Evolutionary conservation across 92 coral and sea anemone genomes (phyloP), one percentile per base, ranked within the genome.

Genomic region (Montipora capitata): DNA sequence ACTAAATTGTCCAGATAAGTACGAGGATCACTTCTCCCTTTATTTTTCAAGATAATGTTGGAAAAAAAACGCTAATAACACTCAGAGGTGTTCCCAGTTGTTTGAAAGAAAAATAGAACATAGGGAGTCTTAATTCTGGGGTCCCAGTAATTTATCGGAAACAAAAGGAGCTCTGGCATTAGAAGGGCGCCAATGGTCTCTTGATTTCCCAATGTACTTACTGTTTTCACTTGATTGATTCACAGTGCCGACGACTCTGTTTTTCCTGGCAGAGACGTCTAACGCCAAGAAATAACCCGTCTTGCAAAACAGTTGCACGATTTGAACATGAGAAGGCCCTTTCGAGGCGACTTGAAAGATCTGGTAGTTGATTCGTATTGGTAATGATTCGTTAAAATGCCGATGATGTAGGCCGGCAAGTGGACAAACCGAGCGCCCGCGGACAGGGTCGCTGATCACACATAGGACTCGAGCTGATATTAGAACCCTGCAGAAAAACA

Each of bases 241-340:
- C 16, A 91, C 84, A 7, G 87, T 89, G 11, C 95, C 95, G 8
- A 59, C 7, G 2, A 93, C 56, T 18, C 76, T 84, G 20, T 85
- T 85, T 74, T 49, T 82, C 69, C 69, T 74, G 75, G 72, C 63
- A 7, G 74, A 69, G 52, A 5, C 82, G 64, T 52, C 76, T 18
- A 83, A 86, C 10, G 77, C 90, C 89, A 93, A 61, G 66, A 93
- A 70, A 81, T 89, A 93, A 8, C 95, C 95, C 40, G 95, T 93
- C 81, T 88, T 86, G 75, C 95, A 89, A 83, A 83, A 93, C 8
- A 93, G 88, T 43, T 89, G 87, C 42, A 93, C 80, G 17, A 68
- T 70, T 49, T 85, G 70, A 7, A 68, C 83, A 45, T 93, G 63
- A 44, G 95, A 89, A 15, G 95, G 95, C 41, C 59, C 61, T 20